Evolutionary conservation across 2,113 vertebrate species (phyloP).

Genomic region (Lanius ludovicianus): DNA sequence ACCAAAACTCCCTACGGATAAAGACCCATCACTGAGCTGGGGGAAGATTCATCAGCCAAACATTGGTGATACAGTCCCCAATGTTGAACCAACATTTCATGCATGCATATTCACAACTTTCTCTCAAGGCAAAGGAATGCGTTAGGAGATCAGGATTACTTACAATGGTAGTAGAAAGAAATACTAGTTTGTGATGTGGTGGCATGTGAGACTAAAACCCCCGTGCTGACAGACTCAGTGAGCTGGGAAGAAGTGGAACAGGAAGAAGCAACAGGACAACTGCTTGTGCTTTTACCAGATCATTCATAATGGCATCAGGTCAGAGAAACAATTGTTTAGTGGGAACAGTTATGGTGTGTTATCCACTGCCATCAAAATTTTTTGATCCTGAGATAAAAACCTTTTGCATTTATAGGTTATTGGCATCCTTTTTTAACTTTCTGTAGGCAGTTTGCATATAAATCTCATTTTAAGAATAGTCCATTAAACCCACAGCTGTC

Average conservation of each 20-base stretch:
- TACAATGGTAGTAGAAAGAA: neutral
- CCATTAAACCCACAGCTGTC: conserved; percentile 54
- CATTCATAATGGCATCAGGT: neutral
- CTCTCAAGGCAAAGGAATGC: neutral
- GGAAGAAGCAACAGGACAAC: neutral
- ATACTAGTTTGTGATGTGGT: neutral
- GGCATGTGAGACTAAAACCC: neutral
- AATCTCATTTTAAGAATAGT: conserved; percentile 40
- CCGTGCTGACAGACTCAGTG: neutral
- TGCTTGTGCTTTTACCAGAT: neutral
- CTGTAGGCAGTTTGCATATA: conserved; percentile 41
- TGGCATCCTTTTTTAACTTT: conserved; percentile 21
- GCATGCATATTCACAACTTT: neutral
- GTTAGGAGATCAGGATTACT: neutral
- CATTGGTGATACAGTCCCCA: neutral
- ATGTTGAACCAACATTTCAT: neutral
- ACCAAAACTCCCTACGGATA: neutral
- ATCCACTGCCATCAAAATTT: neutral
- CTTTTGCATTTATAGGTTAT: neutral
- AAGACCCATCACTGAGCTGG: neutral
- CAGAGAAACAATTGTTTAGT: neutral
- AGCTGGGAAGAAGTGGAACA: neutral
- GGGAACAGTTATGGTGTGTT: neutral
- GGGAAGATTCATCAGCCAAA: neutral
- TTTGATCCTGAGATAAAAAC: conserved; percentile 11